A percentile compares a stretch with the other conserved stretches of the same genome.
phyloP scores from a whole-genome alignment of 2,888 invertebrate genomes.

The Ectobius pallidus region DNA sequence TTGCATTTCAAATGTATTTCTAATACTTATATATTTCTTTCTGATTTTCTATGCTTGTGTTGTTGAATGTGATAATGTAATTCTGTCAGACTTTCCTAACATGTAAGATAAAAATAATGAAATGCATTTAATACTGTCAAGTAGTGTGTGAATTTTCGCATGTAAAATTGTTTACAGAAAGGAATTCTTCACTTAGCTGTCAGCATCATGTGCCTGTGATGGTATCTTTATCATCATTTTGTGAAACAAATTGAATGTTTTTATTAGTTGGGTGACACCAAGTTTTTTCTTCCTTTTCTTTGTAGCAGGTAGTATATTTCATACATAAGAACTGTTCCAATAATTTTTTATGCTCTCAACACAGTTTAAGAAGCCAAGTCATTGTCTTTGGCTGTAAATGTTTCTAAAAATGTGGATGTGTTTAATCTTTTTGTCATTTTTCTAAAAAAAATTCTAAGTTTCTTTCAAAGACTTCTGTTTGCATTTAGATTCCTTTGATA shows the following conservation, averaged over 20 bases:
- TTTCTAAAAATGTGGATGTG: neutral
- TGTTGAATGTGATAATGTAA: neutral
- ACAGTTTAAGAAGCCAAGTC: neutral
- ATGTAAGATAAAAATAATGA: neutral
- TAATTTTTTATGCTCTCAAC: too few relatives aligned
- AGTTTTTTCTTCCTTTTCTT: neutral
- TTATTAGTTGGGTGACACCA: neutral
- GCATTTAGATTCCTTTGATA: too few relatives aligned
- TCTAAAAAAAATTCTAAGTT: neutral
- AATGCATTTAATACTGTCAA: neutral
- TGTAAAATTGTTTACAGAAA: constrained; percentile 1
- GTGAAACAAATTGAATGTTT: neutral
- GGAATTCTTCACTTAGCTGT: constrained; percentile 21
- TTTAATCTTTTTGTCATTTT: neutral
- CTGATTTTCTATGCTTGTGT: neutral
- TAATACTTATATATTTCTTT: too few relatives aligned
- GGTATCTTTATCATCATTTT: neutral
- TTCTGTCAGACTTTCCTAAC: neutral
- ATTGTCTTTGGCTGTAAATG: neutral
- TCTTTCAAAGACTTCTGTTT: too few relatives aligned
- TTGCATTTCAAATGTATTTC: too few relatives aligned
- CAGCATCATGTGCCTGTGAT: constrained; percentile 5
- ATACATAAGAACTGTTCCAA: neutral
- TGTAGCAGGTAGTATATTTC: neutral
- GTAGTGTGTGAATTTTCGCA: constrained; percentile 5